Evolutionary conservation across 2,888 invertebrate genomes (phyloP), one percentile per base, ranked within the genome.

Genomic region (Prenolepis imparis): DNA sequence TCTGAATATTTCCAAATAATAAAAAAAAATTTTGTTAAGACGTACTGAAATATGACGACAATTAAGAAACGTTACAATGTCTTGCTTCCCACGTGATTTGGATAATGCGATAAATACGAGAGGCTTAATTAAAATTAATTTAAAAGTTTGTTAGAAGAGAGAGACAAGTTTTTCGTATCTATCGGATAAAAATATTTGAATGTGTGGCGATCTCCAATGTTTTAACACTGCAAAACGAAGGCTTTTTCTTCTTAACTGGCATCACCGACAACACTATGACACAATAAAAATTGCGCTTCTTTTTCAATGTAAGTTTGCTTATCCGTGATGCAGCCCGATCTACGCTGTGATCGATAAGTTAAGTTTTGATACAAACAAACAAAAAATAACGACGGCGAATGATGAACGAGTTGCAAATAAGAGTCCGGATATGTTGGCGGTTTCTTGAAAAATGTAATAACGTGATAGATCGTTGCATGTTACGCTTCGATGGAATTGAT

Each of bases 231-330:
- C n/a, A 89, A 89, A 87, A 89, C 84, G 82, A 84, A 84, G 85
- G 83, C 83, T 87, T 68, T 85, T 55, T 80, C 64, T 84, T 87
- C 78, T 84, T 84, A 80, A 84, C 86, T 88, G 89, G 86, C 72
- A 74, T 84, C 81, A 78, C 68, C 84, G 48, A 44, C 64, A 74
- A 74, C 48, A 59, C 82, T 78, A 18, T 44, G 39, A 55, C 12
- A 72, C 15, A 48, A 59, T 59, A 80, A 70, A 70, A 61, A 24
- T 1, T 44, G 41, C 39, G 52, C 32, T 55, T 59, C n/a, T 24
- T 55, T 75, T 72, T 73, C 80, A 77, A 44, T 21, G 78, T 78
- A 36, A 78, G 24, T 70, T 80, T 59, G 11, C 3, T 78, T 70
- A 78, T 67, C 18, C n/a, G 41, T 41, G 21, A 44, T 36, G 68